Percentiles rank a stretch among this genome's conserved stretches.
Evolutionary conservation across 2,888 invertebrate species (phyloP).

Genomic region (Tetragnatha montana): DNA sequence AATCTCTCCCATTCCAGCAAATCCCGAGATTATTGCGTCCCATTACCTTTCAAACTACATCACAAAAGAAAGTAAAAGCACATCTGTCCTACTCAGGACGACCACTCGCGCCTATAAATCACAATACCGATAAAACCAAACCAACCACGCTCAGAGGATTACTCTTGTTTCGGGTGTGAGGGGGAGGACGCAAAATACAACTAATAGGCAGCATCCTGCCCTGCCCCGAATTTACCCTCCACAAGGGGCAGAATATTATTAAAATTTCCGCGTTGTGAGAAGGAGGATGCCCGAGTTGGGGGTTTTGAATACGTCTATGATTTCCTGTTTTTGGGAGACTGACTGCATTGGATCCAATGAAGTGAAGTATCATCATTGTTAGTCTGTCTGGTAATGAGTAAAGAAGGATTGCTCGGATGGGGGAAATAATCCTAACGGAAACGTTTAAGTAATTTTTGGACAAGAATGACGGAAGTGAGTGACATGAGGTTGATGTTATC

Average conservation of each 20-base stretch:
- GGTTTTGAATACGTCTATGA: not conserved
- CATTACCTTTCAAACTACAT: too few relatives aligned
- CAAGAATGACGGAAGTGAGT: not conserved
- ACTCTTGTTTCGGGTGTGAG: not conserved
- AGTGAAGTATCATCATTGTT: not conserved
- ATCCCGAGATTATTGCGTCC: too few relatives aligned
- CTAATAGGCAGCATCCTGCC: conserved; percentile 14
- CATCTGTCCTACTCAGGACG: too few relatives aligned
- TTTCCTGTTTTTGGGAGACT: conserved; percentile 14
- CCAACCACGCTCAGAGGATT: too few relatives aligned
- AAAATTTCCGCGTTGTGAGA: not conserved
- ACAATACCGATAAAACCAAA: too few relatives aligned
- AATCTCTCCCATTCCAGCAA: too few relatives aligned
- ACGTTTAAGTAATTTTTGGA: not conserved
- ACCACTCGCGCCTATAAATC: too few relatives aligned
- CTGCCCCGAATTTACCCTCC: not conserved
- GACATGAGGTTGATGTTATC: not conserved
- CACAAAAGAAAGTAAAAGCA: too few relatives aligned
- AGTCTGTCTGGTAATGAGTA: not conserved
- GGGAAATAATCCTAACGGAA: not conserved
- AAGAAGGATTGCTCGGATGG: not conserved
- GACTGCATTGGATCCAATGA: not conserved
- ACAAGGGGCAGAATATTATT: not conserved
- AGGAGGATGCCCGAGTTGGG: not conserved
- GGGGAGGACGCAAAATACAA: not conserved